Evolutionary conservation across 2,797 vertebrate genomes (phyloP).

Genomic region (Falco columbarius): DNA sequence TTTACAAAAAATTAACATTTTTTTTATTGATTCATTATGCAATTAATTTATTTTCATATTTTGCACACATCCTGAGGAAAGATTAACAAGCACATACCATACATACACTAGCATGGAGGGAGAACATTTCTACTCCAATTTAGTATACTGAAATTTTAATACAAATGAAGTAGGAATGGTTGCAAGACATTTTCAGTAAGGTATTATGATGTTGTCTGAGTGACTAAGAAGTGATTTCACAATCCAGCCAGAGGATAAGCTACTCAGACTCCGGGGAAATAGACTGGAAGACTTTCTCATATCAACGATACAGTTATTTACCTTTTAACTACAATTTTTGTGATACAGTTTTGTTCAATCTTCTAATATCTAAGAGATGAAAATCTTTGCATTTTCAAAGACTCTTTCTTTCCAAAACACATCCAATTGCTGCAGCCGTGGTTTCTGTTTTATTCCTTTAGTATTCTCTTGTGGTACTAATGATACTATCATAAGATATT

Average conservation of each 20-base stretch:
- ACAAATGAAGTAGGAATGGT: background rate
- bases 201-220: background rate
- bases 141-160: background rate
- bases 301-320: background rate
- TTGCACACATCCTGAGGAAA: background rate
- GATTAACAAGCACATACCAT: background rate
- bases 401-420: background rate
- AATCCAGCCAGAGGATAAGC: background rate
- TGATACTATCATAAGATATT: background rate
- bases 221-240: background rate
- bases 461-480: background rate
- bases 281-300: background rate
- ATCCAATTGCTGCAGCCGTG: background rate
- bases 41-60: background rate
- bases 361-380: background rate
- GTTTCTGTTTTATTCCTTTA: background rate
- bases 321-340: background rate
- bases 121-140: background rate
- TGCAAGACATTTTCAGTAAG: background rate
- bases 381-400: background rate
- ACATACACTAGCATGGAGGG: background rate
- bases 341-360: background rate
- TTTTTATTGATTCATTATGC: background rate
- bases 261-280: background rate
- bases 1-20: background rate